These are phyloP conservation scores for Laticauda laticaudata DNA, from an alignment of 2,113 vertebrate genomes.

Conservation along the genomic window DNA sequence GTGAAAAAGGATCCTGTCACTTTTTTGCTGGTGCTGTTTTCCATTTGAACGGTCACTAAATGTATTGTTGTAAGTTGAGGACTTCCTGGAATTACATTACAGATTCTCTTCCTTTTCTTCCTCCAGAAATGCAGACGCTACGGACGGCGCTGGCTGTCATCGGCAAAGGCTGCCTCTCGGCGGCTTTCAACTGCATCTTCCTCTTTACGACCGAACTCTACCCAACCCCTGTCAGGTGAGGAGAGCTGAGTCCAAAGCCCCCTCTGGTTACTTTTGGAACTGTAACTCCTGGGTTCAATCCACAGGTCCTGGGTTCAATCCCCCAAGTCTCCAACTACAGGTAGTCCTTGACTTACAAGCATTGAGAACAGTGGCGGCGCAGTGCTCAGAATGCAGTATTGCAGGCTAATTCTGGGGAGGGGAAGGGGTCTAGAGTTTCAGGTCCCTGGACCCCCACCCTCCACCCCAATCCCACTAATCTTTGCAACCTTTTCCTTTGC, in stretches of 20 bases:
- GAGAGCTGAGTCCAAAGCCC: background rate
- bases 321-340: background rate
- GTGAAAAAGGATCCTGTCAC: background rate
- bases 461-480: too few species aligned
- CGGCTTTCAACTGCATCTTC: constrained; percentile 84
- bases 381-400: too few species aligned
- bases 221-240: constrained; percentile 70
- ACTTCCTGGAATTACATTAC: background rate
- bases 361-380: too few species aligned
- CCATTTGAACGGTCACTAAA: background rate
- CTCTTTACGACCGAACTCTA: constrained; percentile 72
- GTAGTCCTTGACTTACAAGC: background rate
- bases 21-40: background rate
- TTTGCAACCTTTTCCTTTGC: background rate
- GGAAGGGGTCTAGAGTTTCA: too few species aligned
- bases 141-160: constrained; percentile 82
- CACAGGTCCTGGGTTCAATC: background rate
- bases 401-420: too few species aligned
- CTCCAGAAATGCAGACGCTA: constrained; percentile 71
- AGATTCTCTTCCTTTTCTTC: background rate
- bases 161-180: constrained; percentile 85
- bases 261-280: background rate
- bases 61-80: background rate
- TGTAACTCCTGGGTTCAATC: background rate
- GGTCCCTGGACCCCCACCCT: too few species aligned